Conservation (phyloP, 23 tunicate genomes). For the Clavelina lepadiformis region DNA sequence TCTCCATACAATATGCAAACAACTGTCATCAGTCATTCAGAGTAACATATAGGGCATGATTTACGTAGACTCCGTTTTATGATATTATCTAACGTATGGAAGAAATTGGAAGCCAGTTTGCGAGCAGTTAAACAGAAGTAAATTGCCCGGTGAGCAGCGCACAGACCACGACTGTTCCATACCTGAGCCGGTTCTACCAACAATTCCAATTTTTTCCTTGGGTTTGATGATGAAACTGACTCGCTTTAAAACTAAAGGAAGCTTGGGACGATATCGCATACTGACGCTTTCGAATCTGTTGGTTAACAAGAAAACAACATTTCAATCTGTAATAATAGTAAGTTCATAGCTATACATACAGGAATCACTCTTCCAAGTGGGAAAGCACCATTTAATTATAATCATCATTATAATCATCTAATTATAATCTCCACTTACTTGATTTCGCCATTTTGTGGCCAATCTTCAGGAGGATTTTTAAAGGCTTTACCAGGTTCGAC, state of each 20-base stretch:
- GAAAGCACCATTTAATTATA: too few species aligned
- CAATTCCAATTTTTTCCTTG: constrained; percentile 90
- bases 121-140: too few species aligned
- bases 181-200: constrained; percentile 97
- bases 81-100: background rate
- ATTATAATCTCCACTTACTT: constrained; percentile 21
- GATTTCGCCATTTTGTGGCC: constrained; percentile 78
- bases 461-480: constrained; percentile 24
- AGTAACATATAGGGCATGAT: too few species aligned
- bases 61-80: background rate
- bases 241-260: constrained; percentile 58
- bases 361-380: too few species aligned
- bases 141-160: too few species aligned
- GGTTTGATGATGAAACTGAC: constrained; percentile 45
- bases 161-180: background rate
- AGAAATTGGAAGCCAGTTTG: background rate
- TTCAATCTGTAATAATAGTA: too few species aligned
- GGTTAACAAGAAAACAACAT: background rate
- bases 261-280: constrained; percentile 67
- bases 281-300: constrained; percentile 40
- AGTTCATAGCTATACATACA: background rate
- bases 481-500: background rate
- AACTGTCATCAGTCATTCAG: too few species aligned
- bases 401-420: background rate
- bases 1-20: too few species aligned